Evolutionary conservation across 2,113 vertebrate species (phyloP), one percentile per base, ranked within the genome.

Genomic region (Rallus limicola): DNA sequence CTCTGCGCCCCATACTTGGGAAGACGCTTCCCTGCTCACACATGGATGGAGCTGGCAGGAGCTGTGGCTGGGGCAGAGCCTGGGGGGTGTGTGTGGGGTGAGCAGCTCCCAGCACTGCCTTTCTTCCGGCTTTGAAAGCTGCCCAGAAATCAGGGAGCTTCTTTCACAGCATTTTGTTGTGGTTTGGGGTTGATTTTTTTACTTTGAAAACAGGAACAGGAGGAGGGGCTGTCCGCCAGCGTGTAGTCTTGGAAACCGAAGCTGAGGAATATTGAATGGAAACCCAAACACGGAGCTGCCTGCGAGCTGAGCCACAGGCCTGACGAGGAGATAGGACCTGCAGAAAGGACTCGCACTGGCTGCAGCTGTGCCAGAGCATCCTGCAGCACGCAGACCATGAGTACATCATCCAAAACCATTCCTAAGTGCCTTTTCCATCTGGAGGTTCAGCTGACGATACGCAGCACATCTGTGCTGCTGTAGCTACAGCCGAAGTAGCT

Each of bases 201-300:
- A 46, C 96, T 96, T 92, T 95, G 96, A 91, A 96, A 95, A 86
- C 77, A 75, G 94, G 56, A 79, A 83, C 11, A 91, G 95, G 95
- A 97, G 92, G 95, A 95, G 94, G 92, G 91, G 81, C 92, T 93
- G 74, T 50, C 21, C 46, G 89, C 71, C 86, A 89, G 83, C 83
- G 46, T 78, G 94, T 93, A 92, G 92, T 88, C 96, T 92, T 96
- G 95, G 96, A 92, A 93, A 97, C 93, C 26, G 7, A 42, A 89
- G 89, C 46, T 13, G 34, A 82, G 94, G 93, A 89, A 82, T 75
- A 95, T 23, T 89, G 91, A 97, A 93, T 95, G 94, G 93, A 97
- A 97, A 95, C 33, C 91, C 89, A 93, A 93, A 93, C 94, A 91
- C 0, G 74, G 42, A 33, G 91, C 83, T 33, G 60, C 67, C 75